These are phyloP conservation scores for Alligator mississippiensis DNA, from an alignment of 2,113 vertebrate species.

Conservation along the genomic window DNA sequence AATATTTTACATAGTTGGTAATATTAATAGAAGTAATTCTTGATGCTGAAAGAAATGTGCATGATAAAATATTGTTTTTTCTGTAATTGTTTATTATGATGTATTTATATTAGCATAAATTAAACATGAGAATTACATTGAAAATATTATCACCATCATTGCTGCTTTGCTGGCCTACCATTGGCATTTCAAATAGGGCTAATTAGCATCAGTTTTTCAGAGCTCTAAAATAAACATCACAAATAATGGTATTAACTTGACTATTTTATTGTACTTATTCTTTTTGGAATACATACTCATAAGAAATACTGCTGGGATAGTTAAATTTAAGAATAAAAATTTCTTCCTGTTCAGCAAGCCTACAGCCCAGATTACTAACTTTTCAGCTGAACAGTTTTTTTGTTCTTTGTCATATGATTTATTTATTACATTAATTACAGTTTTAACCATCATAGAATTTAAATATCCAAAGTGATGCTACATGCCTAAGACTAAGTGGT, in stretches of 20 bases:
- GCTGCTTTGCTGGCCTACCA: neutral
- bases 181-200: constrained; percentile 28
- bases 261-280: neutral
- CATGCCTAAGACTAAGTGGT: neutral
- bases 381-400: neutral
- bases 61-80: neutral
- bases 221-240: constrained; percentile 12
- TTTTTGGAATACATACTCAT: neutral
- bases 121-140: neutral
- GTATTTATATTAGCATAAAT: neutral
- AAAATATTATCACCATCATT: neutral
- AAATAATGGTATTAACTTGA: neutral
- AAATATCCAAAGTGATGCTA: neutral
- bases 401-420: neutral
- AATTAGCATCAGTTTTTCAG: neutral
- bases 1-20: neutral
- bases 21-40: constrained; percentile 10
- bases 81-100: neutral
- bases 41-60: neutral
- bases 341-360: constrained; percentile 1
- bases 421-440: neutral
- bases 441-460: constrained; percentile 8
- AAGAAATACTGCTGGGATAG: neutral
- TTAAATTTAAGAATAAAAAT: neutral
- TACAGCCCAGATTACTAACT: neutral